A percentile compares a stretch with the other conserved stretches of the same genome.
phyloP scores from a whole-genome alignment of 2,888 invertebrate genomes.

The Hydrotaea cyrtoneurina region DNA sequence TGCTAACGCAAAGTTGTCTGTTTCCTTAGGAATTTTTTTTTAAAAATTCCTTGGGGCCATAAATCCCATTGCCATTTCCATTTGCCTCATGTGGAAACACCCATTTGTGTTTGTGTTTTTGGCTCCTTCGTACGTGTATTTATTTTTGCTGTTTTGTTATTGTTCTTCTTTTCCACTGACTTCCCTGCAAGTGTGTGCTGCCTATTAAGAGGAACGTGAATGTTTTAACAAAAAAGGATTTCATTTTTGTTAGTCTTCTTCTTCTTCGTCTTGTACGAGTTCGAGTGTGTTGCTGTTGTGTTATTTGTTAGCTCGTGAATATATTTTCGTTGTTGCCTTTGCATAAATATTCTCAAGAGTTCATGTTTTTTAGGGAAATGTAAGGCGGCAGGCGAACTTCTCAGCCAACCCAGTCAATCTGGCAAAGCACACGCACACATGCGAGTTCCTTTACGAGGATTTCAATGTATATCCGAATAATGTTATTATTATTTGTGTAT shows the following conservation, averaged over 20 bases:
- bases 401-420: too few species aligned
- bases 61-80: too few species aligned
- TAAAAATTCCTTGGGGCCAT: too few species aligned
- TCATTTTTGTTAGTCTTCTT: background rate
- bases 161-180: background rate
- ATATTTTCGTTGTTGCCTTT: background rate
- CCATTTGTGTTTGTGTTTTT: background rate
- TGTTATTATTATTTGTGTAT: background rate
- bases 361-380: background rate
- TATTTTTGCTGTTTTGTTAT: background rate
- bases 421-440: too few species aligned
- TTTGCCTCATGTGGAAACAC: background rate
- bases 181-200: slow-evolving; percentile 9
- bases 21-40: too few species aligned
- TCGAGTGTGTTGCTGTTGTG: background rate
- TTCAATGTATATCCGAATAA: background rate
- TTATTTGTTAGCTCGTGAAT: background rate
- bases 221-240: slow-evolving; percentile 40
- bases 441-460: background rate
- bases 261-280: background rate
- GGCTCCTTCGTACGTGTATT: slow-evolving; percentile 14
- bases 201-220: slow-evolving; percentile 42
- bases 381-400: too few species aligned
- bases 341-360: background rate
- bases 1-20: too few species aligned